phyloP scores from a whole-genome alignment of 2,113 vertebrate genomes.

The Plecturocebus donacophilus region DNA sequence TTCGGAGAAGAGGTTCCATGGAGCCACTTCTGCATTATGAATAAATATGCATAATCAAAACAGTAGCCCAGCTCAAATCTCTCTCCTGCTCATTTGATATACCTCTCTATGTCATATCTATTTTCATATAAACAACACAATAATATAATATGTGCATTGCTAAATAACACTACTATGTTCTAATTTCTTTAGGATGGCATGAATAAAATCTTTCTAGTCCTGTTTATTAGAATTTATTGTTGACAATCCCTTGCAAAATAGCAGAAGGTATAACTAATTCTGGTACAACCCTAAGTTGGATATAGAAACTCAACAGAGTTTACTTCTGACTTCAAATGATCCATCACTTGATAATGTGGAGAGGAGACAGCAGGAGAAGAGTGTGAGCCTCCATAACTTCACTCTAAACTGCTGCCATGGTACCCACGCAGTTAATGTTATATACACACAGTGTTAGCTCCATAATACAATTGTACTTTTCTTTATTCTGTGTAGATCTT shows the following conservation, averaged over 20 bases:
- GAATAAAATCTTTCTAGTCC: constrained; percentile 83
- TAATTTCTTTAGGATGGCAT: constrained; percentile 84
- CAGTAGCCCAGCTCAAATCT: constrained; percentile 77
- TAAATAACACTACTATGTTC: constrained; percentile 85
- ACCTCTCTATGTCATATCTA: constrained; percentile 82
- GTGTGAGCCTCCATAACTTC: background rate
- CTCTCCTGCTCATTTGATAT: constrained; percentile 83
- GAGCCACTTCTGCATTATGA: constrained; percentile 78
- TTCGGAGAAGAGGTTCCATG: constrained; percentile 76
- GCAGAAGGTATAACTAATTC: constrained; percentile 85
- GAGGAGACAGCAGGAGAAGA: background rate
- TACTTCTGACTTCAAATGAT: constrained; percentile 77
- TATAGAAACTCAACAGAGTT: constrained; percentile 79
- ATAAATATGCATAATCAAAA: constrained; percentile 86
- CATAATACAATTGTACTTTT: constrained; percentile 39
- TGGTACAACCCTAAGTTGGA: constrained; percentile 79
- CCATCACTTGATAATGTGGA: constrained; percentile 46
- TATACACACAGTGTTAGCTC: constrained; percentile 51
- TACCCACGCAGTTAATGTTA: constrained; percentile 17
- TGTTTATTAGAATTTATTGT: constrained; percentile 87
- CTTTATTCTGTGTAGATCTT: constrained; percentile 13
- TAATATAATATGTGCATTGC: constrained; percentile 85
- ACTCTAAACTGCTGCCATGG: constrained; percentile 35
- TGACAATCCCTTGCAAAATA: constrained; percentile 80
- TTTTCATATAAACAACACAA: constrained; percentile 85